Conservation (phyloP, 1,140 invertebrate genomes). For the Luehdorfia chinensis region DNA sequence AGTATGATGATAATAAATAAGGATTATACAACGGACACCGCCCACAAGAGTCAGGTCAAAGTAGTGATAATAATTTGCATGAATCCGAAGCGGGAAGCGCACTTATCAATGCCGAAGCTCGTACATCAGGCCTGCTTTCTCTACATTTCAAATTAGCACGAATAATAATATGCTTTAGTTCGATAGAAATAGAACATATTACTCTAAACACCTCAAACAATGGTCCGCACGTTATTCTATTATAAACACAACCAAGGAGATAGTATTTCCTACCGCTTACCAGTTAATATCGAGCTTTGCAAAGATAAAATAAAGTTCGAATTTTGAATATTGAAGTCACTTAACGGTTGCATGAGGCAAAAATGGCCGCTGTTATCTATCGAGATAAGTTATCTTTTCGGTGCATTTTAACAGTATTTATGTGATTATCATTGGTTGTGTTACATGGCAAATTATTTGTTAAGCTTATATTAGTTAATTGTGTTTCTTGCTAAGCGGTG, state of each 20-base stretch:
- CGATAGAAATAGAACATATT: conserved; percentile 16
- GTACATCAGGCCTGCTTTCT: conserved; percentile 60
- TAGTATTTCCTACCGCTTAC: conserved; percentile 21
- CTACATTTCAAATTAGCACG: conserved; percentile 23
- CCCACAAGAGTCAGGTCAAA: conserved; percentile 51
- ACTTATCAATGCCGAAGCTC: conserved; percentile 47
- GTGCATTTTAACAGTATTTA: conserved; percentile 25
- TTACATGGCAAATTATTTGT: conserved; percentile 2
- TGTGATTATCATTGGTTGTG: conserved; percentile 15
- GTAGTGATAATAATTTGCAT: conserved; percentile 65
- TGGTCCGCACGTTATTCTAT: neutral
- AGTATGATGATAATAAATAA: conserved; percentile 38
- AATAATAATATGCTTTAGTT: conserved; percentile 20
- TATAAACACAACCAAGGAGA: conserved; percentile 10
- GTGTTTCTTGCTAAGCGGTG: neutral
- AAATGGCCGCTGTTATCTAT: conserved; percentile 38
- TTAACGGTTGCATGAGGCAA: conserved; percentile 22
- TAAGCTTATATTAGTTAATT: neutral
- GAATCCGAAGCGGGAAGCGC: conserved; percentile 48
- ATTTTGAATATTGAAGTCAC: conserved; percentile 37
- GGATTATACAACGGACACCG: conserved; percentile 49
- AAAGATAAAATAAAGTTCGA: conserved; percentile 44
- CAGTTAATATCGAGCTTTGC: conserved; percentile 40
- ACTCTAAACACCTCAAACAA: conserved; percentile 1
- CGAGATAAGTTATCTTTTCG: conserved; percentile 24